These are phyloP conservation scores for Lepidurus apus DNA, from an alignment of 1,140 invertebrate genomes.

Conservation along the genomic window DNA sequence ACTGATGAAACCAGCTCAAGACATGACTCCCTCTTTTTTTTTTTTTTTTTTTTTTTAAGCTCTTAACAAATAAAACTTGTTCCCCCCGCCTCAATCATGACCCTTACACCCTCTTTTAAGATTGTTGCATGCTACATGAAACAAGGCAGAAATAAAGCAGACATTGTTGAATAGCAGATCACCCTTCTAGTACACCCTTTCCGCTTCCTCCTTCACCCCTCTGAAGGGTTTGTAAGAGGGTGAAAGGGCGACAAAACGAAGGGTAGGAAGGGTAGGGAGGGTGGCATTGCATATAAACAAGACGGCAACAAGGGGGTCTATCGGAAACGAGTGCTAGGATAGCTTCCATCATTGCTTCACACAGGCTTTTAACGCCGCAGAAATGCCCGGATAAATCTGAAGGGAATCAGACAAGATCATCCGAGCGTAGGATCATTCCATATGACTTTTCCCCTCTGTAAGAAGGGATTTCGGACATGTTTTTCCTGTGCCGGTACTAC, in stretches of 20 bases:
- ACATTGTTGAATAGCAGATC: neutral
- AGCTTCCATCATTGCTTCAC: constrained; percentile 8
- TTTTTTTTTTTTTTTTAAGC: too few species aligned
- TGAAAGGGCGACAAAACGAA: neutral
- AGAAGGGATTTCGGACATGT: neutral
- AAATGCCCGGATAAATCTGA: neutral
- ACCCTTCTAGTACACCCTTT: neutral
- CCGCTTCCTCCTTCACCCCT: neutral
- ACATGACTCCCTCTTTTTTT: too few species aligned
- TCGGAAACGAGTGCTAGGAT: neutral
- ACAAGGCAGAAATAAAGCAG: neutral
- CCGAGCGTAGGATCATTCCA: neutral
- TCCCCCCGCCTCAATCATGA: too few species aligned
- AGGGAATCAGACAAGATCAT: neutral
- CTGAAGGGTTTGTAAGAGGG: neutral
- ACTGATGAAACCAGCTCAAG: too few species aligned
- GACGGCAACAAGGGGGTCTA: neutral
- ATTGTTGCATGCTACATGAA: too few species aligned
- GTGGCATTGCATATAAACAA: neutral
- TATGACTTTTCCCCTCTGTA: neutral
- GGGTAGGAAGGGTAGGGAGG: neutral
- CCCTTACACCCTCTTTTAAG: too few species aligned
- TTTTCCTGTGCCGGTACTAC: neutral
- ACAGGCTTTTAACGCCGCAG: neutral
- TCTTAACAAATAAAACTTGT: too few species aligned